Percentiles rank a stretch among this genome's conserved stretches.
Conservation (phyloP, 2,888 invertebrate genomes). For the Amorpha juglandis region DNA sequence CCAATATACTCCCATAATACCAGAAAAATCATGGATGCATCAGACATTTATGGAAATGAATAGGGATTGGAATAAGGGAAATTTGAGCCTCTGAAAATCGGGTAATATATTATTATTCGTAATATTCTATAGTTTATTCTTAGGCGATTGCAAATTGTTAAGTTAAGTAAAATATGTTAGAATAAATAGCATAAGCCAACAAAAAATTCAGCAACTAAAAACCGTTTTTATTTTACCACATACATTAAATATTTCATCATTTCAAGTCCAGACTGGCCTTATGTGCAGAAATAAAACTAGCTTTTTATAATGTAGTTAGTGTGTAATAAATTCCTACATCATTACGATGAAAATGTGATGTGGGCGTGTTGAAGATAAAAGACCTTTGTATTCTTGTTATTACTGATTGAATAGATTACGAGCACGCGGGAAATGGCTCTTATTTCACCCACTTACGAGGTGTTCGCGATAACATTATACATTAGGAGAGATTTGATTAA, state of each 20-base stretch:
- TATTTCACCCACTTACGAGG: conserved; percentile 36
- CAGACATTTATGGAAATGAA: too few relatives aligned
- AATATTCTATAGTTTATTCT: too few relatives aligned
- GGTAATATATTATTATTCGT: too few relatives aligned
- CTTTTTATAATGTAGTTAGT: background rate
- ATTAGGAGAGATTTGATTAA: background rate
- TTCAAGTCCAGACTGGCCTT: background rate
- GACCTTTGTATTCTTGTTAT: conserved; percentile 38
- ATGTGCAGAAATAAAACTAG: background rate
- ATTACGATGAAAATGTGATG: conserved; percentile 31
- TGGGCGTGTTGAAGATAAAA: conserved; percentile 29
- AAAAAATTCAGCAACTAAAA: background rate
- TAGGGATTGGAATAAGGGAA: too few relatives aligned
- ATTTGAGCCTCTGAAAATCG: too few relatives aligned
- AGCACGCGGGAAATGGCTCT: conserved; percentile 33
- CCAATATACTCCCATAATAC: too few relatives aligned
- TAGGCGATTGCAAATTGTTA: too few relatives aligned
- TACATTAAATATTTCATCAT: conserved; percentile 4
- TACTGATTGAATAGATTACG: conserved; percentile 46
- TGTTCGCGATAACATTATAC: conserved; percentile 14
- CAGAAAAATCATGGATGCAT: too few relatives aligned
- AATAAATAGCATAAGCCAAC: background rate
- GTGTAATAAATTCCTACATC: conserved; percentile 6
- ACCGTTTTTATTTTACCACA: background rate
- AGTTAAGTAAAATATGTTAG: too few relatives aligned